Evolutionary conservation across 2,797 vertebrate genomes (phyloP), one percentile per base, ranked within the genome.

Genomic region (Caiman crocodilus): DNA sequence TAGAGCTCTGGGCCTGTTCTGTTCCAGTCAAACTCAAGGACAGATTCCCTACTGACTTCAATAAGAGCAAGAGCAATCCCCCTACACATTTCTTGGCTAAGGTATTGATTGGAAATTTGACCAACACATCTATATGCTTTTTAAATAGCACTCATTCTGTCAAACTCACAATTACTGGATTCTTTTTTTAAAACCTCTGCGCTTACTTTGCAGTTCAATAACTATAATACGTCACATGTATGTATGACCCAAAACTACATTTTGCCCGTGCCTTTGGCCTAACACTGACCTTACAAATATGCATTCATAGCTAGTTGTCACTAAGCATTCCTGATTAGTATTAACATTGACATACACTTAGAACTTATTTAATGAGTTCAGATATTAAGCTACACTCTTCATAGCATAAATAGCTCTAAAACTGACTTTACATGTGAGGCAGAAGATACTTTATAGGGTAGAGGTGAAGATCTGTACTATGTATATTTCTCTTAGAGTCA

Each of bases 281-380:
- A 85, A 42, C 26, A 75, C 16, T 93, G 76, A 79, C 50, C 65
- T 94, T 86, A 85, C 89, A 81, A 93, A 95, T 83, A 92, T 88
- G 64, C 79, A 90, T 88, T 86, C 5, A 17, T 86, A 88, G 13
- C 28, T 92, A 71, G 84, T 89, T 55, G 88, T 55, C 14, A 15
- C 69, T 82, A 86, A 86, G 14, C n/a, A 84, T 23, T 90, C 16
- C 1, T 79, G 76, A 93, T 89, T 93, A 61, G 78, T 84, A 92
- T 85, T 87, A 82, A 5, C 79, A 87, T 79, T 79, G 63, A 15
- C 58, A 77, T 20, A 87, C 83, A 89, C 88, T 82, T 93, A 86
- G 26, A 89, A 94, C n/a, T 94, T 61, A 92, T 88, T 93, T 93
- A 94, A 88, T 7, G 58, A 89, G 35, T 85, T 59, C 55, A 94